phyloP scores from a whole-genome alignment of 2,888 invertebrate genomes.

The Petrolisthes cinctipes region DNA sequence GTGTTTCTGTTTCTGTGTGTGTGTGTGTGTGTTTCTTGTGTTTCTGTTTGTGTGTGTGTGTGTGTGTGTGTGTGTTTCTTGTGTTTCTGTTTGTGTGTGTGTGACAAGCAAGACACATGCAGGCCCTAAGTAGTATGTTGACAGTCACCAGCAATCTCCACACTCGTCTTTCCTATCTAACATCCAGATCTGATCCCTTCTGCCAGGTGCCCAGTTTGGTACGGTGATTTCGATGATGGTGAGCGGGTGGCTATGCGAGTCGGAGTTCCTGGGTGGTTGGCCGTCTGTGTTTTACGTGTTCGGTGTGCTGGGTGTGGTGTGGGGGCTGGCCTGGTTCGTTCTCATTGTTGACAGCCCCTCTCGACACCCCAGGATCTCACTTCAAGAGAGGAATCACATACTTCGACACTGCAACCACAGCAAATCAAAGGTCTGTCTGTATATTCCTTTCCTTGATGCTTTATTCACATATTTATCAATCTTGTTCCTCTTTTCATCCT shows the following conservation, averaged over 20 bases:
- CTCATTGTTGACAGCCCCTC: conserved; percentile 73
- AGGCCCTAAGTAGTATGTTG: too few relatives aligned
- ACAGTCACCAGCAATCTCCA: background rate
- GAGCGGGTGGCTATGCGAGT: conserved; percentile 74
- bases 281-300: conserved; percentile 75
- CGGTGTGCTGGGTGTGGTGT: conserved; percentile 69
- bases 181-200: background rate
- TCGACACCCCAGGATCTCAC: conserved; percentile 73
- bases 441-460: background rate
- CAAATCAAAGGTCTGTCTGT: background rate
- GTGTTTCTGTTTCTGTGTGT: too few relatives aligned
- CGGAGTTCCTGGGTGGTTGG: conserved; percentile 74
- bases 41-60: too few relatives aligned
- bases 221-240: conserved; percentile 74
- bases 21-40: too few relatives aligned
- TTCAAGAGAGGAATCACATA: conserved; percentile 70
- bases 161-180: background rate
- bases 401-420: conserved; percentile 13
- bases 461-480: background rate
- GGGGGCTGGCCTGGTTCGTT: conserved; percentile 71
- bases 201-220: conserved; percentile 69
- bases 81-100: too few relatives aligned
- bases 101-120: too few relatives aligned
- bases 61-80: background rate
- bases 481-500: background rate